A percentile compares a stretch with the other conserved stretches of the same genome.
Conservation (phyloP, 2,797 vertebrate species). For the Rhynchotus rufescens region DNA sequence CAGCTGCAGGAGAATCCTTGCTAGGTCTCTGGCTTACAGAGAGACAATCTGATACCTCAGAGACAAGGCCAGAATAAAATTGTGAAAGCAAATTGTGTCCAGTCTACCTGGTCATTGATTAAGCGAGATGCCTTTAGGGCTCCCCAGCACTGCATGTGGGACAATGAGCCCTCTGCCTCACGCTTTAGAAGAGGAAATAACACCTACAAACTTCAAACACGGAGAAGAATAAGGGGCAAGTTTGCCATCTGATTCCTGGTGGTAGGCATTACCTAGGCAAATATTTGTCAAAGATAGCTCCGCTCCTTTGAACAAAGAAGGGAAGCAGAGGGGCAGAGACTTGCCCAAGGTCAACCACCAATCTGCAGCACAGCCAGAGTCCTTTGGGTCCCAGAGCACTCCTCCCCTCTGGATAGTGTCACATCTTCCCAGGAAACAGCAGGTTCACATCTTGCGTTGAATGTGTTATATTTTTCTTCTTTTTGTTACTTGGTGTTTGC, state of each 20-base stretch:
- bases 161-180: not conserved
- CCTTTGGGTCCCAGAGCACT: not conserved
- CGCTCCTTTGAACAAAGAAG: constrained; percentile 5
- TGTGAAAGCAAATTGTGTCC: not conserved
- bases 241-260: not conserved
- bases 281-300: constrained; percentile 60
- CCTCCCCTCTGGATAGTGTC: not conserved
- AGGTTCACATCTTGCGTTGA: not conserved
- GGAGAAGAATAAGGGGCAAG: constrained; percentile 25
- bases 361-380: not conserved
- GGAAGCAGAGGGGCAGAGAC: not conserved
- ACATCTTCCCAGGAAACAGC: not conserved
- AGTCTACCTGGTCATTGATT: accelerated
- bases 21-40: not conserved
- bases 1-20: not conserved
- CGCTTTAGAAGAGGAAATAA: constrained; percentile 1
- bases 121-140: not conserved
- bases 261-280: constrained; percentile 28
- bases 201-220: not conserved
- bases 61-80: not conserved
- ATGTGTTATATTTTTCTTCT: not conserved
- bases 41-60: not conserved
- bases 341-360: constrained; percentile 24
- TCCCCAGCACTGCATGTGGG: not conserved
- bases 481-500: not conserved